Evolutionary conservation across 2,113 vertebrate genomes (phyloP).

Genomic region (Antigone vipio): DNA sequence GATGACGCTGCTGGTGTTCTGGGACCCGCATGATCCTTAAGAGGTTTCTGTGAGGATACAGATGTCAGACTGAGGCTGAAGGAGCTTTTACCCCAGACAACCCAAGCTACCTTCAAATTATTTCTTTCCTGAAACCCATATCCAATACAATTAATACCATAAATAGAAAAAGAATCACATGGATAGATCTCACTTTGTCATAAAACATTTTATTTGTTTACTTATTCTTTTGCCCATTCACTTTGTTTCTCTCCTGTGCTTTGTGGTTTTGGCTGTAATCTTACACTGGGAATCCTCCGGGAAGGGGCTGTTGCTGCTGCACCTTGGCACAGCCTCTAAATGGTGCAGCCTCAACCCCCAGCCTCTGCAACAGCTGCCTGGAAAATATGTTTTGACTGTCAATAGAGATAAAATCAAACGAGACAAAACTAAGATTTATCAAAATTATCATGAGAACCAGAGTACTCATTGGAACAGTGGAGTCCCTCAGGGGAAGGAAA

Average conservation of each 20-base stretch:
- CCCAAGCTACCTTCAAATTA: rapidly evolving
- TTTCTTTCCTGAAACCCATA: background rate
- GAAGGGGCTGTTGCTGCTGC: background rate
- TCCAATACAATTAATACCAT: background rate
- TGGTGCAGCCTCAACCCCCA: background rate
- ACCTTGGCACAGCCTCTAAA: background rate
- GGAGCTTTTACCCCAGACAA: background rate
- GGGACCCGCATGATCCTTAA: background rate
- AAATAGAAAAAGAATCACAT: background rate
- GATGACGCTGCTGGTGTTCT: rapidly evolving
- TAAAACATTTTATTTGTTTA: background rate
- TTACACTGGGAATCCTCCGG: background rate
- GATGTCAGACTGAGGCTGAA: background rate
- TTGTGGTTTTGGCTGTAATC: background rate
- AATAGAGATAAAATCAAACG: background rate
- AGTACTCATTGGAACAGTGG: background rate
- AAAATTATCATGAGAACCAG: background rate
- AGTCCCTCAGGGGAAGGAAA: background rate
- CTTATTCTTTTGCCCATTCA: background rate
- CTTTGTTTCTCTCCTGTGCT: background rate
- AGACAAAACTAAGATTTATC: background rate
- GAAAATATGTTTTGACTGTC: background rate
- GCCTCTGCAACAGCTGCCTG: background rate
- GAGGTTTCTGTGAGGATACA: background rate
- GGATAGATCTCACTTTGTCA: background rate